Base-by-base conservation (phyloP, 2,797 vertebrate species). In the Lagorchestes hirsutus region DNA sequence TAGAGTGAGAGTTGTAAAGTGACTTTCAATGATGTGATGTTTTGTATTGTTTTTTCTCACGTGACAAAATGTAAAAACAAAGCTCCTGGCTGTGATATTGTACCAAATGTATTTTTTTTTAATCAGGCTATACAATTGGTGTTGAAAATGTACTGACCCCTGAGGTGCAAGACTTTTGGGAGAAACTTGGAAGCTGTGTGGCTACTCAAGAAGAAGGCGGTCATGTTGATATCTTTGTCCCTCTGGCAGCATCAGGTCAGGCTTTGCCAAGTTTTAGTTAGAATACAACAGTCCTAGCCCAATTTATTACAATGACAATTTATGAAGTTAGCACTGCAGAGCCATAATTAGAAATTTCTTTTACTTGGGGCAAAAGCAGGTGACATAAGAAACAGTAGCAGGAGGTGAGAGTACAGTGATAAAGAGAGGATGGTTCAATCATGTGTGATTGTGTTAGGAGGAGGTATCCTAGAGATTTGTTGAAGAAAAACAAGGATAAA, bases 171-270 rank as follows among this genome's bases (percentile, higher is more conserved):
- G 98, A 99, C 55, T 99, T 99, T 98, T 99, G 99, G 99, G 99
- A 99, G 98, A 99, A 99, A 95, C 96, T 99, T 62, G 98, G 98
- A 91, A 98, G 98, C 95, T 98, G 93, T 96, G 98, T 99, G 90
- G 96, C 96, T 6, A 95, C 98, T 2, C n/a, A 97, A 29, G 98
- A 98, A 93, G 98, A 99, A 93, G 99, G 98, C 93, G 99, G 99
- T 59, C 98, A 98, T 3, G 98, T 99, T 58, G 99, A 99, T 93
- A 96, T 99, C 95, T 99, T 99, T 97, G 98, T 98, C 16, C 99
- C 99, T 0, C 97, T 99, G 90, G 99, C 99, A 97, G 99, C 99
- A n/a, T 99, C 99, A 97, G 99, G 99, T 99, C 90, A 96, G 98
- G 96, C 74, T 62, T 67, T 16, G 67, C 57, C 46, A 58, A 50